phyloP scores from a whole-genome alignment of 1,140 invertebrate species.

The Tetragnatha versicolor region DNA sequence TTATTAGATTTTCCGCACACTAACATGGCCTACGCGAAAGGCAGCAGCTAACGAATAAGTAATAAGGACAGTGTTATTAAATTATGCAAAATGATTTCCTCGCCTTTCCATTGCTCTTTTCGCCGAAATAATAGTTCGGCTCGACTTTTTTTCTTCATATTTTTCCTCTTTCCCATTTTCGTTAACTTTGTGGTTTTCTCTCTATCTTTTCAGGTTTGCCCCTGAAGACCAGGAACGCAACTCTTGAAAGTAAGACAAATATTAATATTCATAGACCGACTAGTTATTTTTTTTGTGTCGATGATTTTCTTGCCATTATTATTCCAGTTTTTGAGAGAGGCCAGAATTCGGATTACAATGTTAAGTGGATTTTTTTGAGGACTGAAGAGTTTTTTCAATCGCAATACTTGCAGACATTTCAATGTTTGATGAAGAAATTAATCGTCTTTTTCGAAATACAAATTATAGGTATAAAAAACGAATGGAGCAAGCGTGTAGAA shows the following conservation, averaged over 20 bases:
- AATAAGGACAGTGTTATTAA: conserved; percentile 46
- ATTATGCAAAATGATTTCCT: conserved; percentile 52
- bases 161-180: conserved; percentile 19
- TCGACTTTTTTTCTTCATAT: conserved; percentile 13
- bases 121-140: conserved; percentile 20
- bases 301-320: conserved; percentile 1
- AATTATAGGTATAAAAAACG: neutral
- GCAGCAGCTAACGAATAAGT: conserved; percentile 50
- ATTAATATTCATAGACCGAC: conserved; percentile 47
- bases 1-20: conserved; percentile 45
- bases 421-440: conserved; percentile 50
- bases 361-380: neutral
- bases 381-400: neutral
- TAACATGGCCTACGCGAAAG: neutral
- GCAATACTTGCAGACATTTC: neutral
- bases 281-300: neutral
- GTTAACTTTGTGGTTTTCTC: conserved; percentile 15
- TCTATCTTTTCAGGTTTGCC: conserved; percentile 39
- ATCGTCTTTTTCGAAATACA: conserved; percentile 17
- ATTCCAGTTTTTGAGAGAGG: neutral
- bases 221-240: conserved; percentile 7
- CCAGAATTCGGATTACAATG: neutral
- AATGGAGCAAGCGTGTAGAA: neutral
- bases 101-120: conserved; percentile 19
- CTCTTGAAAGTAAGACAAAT: conserved; percentile 48